Base-by-base conservation (phyloP, 2,888 invertebrate genomes). In the Achlya flavicornis region DNA sequence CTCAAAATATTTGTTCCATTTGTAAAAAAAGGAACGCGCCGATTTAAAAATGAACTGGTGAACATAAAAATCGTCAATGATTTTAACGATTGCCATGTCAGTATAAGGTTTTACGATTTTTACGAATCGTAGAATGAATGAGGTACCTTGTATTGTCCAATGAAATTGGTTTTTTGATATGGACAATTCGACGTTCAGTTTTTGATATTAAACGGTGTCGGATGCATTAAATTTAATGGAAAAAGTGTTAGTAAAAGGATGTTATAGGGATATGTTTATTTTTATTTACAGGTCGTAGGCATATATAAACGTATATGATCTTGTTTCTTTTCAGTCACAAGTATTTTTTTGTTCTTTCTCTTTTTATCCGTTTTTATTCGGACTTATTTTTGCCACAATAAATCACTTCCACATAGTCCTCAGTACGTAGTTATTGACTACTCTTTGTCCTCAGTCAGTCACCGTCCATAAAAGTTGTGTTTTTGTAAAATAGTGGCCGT, bases 151-250 rank as follows among this genome's bases (percentile, higher is more conserved):
- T 83, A 84, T 87, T 87, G 86, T 87, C 76, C 74, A 73, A 60
- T 66, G 75, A 73, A 76, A 83, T 87, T 87, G 85, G 85, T 81
- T 83, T 87, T 86, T 84, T 79, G 76, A 83, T 84, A 78, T 79
- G 73, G 77, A 78, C 73, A 74, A 76, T 80, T 75, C 73, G 73
- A 62, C 69, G 66, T 78, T 79, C 77, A 73, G 77, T 75, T 76
- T 78, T 73, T 68, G 70, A 75, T 80, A 80, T 76, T 19, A 53
- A 53, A 64, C 64, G 63, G 53, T 63, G 10, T 32, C 32, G 48
- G 62, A 19, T 53, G 53, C 16, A 53, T 53, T 53, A 53, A 16
- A 19, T n/a, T 53, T 53, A 53, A 53, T 53, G 19, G 53, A 19
- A 53, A 16, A n/a, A 19, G 10, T 53, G 10, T 53, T 53, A 10